phyloP scores from a whole-genome alignment of 2,797 vertebrate species.

The Pampus argenteus region DNA sequence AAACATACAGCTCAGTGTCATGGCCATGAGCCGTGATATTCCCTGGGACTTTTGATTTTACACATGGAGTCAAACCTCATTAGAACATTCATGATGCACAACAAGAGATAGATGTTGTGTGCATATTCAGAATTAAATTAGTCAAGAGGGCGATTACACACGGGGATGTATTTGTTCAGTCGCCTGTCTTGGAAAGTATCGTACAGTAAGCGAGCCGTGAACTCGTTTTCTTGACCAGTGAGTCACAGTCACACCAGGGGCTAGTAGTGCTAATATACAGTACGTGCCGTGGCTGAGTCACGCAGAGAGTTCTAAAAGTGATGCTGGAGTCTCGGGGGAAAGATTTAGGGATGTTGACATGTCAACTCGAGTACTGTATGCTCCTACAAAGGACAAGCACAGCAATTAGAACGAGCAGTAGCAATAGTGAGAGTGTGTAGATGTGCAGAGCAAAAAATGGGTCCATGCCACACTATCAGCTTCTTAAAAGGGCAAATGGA shows the following conservation, averaged over 20 bases:
- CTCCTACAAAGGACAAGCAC: no score
- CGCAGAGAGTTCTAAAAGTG: neutral
- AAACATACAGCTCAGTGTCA: constrained; percentile 32
- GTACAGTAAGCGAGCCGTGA: neutral
- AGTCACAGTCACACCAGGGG: neutral
- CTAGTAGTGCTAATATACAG: neutral
- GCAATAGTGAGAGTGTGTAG: neutral
- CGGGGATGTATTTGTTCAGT: neutral
- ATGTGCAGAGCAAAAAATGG: no score
- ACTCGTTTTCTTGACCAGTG: constrained; percentile 14
- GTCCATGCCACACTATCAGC: no score
- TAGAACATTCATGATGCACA: neutral
- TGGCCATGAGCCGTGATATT: constrained; percentile 14
- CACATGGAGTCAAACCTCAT: constrained; percentile 19
- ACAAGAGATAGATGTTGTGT: neutral
- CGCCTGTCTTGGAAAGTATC: neutral
- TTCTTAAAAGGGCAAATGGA: no score
- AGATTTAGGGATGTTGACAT: neutral
- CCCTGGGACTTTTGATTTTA: constrained; percentile 24
- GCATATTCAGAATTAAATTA: constrained; percentile 17
- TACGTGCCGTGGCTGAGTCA: neutral
- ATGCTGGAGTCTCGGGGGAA: neutral
- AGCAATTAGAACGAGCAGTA: neutral
- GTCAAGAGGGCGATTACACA: constrained; percentile 11
- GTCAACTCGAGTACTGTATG: no score